Percentiles rank a stretch among this genome's conserved stretches.
These are phyloP conservation scores for Caenorhabditis becei DNA, from an alignment of 2,888 invertebrate genomes.

Conservation along the genomic window DNA sequence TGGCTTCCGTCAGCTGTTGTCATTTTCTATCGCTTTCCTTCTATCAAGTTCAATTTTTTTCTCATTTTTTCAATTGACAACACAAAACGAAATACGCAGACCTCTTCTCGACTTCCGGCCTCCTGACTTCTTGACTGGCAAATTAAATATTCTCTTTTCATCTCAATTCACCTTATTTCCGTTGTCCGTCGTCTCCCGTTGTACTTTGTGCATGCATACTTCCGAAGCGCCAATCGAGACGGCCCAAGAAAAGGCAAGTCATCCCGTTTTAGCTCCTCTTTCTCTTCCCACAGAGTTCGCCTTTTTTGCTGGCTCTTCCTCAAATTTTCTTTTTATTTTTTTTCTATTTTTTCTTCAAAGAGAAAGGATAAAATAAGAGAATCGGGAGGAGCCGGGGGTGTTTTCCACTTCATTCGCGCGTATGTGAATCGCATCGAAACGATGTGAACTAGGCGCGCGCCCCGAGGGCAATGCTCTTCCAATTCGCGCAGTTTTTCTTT, in stretches of 20 bases:
- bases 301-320: conserved; percentile 6
- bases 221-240: background rate
- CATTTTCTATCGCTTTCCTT: conserved; percentile 33
- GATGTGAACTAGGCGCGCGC: conserved; percentile 61
- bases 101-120: background rate
- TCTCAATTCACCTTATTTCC: conserved; percentile 14
- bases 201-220: background rate
- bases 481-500: conserved; percentile 62
- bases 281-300: background rate
- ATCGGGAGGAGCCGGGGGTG: conserved; percentile 34
- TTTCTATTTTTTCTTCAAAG: conserved; percentile 10
- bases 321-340: conserved; percentile 3
- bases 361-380: conserved; percentile 39
- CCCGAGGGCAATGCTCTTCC: conserved; percentile 63
- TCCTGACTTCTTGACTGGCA: background rate
- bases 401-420: conserved; percentile 61
- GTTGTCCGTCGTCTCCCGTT: background rate
- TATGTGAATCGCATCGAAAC: conserved; percentile 61
- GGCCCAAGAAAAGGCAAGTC: background rate
- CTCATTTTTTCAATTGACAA: conserved; percentile 6
- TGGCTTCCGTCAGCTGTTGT: conserved; percentile 27
- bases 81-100: background rate
- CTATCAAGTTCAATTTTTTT: conserved; percentile 46
- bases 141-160: conserved; percentile 18
- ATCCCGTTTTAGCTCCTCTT: background rate